Conservation (phyloP, 1,140 invertebrate species). For the Heliconius nattereri region DNA sequence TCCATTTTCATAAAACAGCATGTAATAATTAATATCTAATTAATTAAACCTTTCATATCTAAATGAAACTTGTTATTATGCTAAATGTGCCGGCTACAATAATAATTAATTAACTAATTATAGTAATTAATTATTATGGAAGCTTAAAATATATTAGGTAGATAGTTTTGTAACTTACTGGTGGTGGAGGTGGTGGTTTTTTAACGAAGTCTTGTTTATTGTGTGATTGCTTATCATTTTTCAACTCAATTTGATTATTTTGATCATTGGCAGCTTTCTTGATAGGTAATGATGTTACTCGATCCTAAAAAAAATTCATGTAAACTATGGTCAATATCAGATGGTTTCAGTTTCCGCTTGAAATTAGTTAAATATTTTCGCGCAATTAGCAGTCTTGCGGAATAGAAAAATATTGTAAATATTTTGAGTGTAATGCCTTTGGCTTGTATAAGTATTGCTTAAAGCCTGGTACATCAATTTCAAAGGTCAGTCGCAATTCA, state of each 20-base stretch:
- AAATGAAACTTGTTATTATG: neutral
- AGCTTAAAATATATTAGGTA: neutral
- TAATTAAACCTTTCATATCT: neutral
- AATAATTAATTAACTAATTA: neutral
- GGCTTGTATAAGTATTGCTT: no score
- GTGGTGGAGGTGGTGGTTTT: conserved; percentile 82
- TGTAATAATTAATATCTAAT: neutral
- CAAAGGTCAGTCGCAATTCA: no score
- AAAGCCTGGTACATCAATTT: no score
- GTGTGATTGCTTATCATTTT: conserved; percentile 46
- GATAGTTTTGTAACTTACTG: conserved; percentile 72
- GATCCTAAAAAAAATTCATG: conserved; percentile 64
- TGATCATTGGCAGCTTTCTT: conserved; percentile 45
- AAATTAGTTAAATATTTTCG: no score
- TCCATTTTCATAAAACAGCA: neutral
- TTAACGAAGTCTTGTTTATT: conserved; percentile 54
- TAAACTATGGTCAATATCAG: no score
- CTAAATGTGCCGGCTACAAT: neutral
- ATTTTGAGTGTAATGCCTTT: no score
- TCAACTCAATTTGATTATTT: conserved; percentile 25
- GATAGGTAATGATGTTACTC: conserved; percentile 67
- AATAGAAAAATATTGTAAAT: no score
- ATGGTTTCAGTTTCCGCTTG: no score
- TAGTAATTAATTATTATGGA: neutral
- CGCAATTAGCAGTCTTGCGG: no score